Percentiles rank a stretch among this genome's conserved stretches.
These are phyloP conservation scores for Aurelia aurita complex sp. Pacific DNA, from an alignment of 30 jellyfish, hydroid and myxozoan genomes.

Conservation along the genomic window DNA sequence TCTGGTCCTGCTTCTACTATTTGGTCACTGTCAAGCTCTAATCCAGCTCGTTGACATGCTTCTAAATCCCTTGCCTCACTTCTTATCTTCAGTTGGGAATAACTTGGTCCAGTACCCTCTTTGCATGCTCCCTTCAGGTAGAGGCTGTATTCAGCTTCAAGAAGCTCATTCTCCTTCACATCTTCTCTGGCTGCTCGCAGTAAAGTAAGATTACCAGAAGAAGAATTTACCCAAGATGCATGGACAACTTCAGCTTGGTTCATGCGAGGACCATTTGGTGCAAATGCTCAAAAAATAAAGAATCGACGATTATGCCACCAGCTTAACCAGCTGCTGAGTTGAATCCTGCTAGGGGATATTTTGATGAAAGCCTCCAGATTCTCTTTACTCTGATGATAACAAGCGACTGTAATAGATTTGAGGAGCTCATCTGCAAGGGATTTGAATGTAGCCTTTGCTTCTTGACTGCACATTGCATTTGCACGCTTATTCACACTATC, in stretches of 20 bases:
- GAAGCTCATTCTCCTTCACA: slow-evolving; percentile 31
- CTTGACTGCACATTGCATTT: slow-evolving; percentile 30
- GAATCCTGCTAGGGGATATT: slow-evolving; percentile 12
- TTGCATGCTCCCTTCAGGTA: slow-evolving; percentile 4
- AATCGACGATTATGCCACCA: slow-evolving; percentile 28
- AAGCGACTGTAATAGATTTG: slow-evolving; percentile 11
- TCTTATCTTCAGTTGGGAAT: slow-evolving; percentile 11
- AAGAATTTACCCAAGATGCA: slow-evolving; percentile 14
- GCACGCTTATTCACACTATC: slow-evolving; percentile 28
- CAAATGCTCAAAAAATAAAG: slow-evolving; percentile 28
- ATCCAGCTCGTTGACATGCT: slow-evolving; percentile 36
- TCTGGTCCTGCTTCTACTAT: slow-evolving; percentile 25
- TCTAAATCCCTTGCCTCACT: slow-evolving; percentile 23
- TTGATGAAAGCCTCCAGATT: slow-evolving; percentile 25
- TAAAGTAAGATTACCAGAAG: slow-evolving; percentile 1
- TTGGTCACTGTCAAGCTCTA: slow-evolving; percentile 14
- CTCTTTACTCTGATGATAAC: slow-evolving; percentile 33
- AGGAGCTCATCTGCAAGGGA: slow-evolving; percentile 36
- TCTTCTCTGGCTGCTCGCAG: slow-evolving; percentile 26
- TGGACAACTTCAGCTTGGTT: slow-evolving; percentile 29
- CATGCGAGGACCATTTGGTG: slow-evolving; percentile 31
- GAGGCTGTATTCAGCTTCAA: background rate
- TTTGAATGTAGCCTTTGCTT: slow-evolving; percentile 15
- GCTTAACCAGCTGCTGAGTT: slow-evolving; percentile 36
- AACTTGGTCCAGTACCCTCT: slow-evolving; percentile 27